Evolutionary conservation across 2,888 invertebrate species (phyloP).

Genomic region (Diarsia dahlii): DNA sequence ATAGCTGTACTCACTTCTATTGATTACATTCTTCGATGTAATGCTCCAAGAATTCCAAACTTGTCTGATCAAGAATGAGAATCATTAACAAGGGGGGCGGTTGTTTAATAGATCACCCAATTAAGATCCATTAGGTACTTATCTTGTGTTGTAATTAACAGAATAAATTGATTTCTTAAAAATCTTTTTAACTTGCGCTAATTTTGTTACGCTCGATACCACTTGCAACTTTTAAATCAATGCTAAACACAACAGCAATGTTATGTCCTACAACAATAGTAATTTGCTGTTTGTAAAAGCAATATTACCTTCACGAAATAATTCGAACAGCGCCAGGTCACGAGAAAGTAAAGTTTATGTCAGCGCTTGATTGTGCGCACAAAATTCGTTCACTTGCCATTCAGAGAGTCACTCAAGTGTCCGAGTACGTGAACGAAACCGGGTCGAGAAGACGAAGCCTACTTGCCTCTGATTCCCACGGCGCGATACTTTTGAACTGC

Average conservation of each 20-base stretch:
- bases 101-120: slow-evolving; percentile 1
- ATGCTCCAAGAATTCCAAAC: not conserved
- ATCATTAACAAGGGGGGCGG: not conserved
- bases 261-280: slow-evolving; percentile 13
- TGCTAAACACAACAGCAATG: not conserved
- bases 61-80: not conserved
- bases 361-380: slow-evolving; percentile 69
- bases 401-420: slow-evolving; percentile 69
- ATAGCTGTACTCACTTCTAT: slow-evolving; percentile 52
- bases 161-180: not conserved
- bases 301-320: slow-evolving; percentile 42
- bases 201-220: not conserved
- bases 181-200: not conserved
- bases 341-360: slow-evolving; percentile 78
- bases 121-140: slow-evolving; percentile 4
- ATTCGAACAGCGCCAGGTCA: slow-evolving; percentile 64
- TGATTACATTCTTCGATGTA: slow-evolving; percentile 28
- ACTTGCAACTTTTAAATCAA: not conserved
- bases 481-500: slow-evolving; percentile 52
- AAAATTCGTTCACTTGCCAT: slow-evolving; percentile 80
- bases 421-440: slow-evolving; percentile 80
- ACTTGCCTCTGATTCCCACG: slow-evolving; percentile 64
- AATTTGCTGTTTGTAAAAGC: slow-evolving; percentile 26
- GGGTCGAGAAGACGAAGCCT: slow-evolving; percentile 77
- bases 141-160: not conserved